Conservation (phyloP, 2,113 vertebrate species). For the Triplophysa tibetana region DNA sequence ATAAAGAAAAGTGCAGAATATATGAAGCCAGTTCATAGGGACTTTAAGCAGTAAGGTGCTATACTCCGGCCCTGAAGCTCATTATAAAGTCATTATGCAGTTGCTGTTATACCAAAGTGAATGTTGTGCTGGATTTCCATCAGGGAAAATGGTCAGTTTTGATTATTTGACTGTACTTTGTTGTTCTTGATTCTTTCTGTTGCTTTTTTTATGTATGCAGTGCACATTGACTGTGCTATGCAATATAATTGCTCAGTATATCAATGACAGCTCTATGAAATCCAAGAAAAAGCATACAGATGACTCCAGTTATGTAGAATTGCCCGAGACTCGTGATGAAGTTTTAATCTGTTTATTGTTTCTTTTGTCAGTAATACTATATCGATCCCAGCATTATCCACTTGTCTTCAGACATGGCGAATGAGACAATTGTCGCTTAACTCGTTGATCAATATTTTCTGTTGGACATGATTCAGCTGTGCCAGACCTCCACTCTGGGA, state of each 20-base stretch:
- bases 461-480: constrained; percentile 56
- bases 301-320: neutral
- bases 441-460: constrained; percentile 61
- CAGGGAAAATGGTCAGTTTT: neutral
- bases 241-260: neutral
- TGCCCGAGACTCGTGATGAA: neutral
- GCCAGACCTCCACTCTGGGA: constrained; percentile 47
- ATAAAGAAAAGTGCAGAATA: no score
- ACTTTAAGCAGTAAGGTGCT: no score
- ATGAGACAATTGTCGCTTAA: constrained; percentile 57
- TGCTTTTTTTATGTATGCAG: no score
- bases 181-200: neutral
- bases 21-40: no score
- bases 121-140: neutral
- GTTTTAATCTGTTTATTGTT: constrained; percentile 29
- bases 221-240: neutral
- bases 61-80: no score
- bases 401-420: constrained; percentile 60
- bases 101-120: neutral
- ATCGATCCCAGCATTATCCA: constrained; percentile 52
- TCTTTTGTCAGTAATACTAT: constrained; percentile 46
- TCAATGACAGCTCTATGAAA: neutral
- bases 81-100: no score
- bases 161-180: neutral
- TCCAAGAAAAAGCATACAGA: neutral